Evolutionary conservation across 2,113 vertebrate species (phyloP).

Genomic region (Hipposideros armiger): DNA sequence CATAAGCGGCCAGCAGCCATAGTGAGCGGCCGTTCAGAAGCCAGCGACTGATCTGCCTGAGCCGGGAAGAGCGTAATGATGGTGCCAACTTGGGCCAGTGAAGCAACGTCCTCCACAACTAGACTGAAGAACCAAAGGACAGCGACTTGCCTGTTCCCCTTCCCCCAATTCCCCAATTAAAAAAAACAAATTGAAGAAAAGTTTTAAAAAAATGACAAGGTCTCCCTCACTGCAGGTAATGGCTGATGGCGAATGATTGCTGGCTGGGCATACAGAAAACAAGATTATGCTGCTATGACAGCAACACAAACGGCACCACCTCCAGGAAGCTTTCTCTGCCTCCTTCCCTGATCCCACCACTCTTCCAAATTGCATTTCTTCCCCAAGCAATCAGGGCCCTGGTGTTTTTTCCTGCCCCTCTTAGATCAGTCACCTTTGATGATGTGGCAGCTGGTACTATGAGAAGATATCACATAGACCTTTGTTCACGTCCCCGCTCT

Average conservation of each 20-base stretch:
- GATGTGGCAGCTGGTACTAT: background rate
- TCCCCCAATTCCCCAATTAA: too few relatives aligned
- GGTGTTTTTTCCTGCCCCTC: background rate
- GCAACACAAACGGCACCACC: slow-evolving; percentile 41
- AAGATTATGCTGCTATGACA: slow-evolving; percentile 19
- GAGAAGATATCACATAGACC: background rate
- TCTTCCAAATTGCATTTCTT: background rate
- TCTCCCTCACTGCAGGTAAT: background rate
- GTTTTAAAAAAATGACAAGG: background rate
- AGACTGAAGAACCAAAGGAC: too few relatives aligned
- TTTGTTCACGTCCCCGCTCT: background rate
- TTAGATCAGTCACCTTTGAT: background rate
- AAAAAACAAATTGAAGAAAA: too few relatives aligned
- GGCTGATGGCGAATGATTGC: background rate
- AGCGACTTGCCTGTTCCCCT: too few relatives aligned
- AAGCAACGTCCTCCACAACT: too few relatives aligned
- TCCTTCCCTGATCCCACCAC: background rate
- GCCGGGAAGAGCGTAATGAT: too few relatives aligned
- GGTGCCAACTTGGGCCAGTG: too few relatives aligned
- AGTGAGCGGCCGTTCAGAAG: too few relatives aligned
- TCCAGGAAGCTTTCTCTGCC: slow-evolving; percentile 2
- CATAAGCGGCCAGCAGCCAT: too few relatives aligned
- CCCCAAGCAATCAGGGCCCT: background rate
- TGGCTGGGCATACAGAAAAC: slow-evolving; percentile 26
- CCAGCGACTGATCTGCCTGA: too few relatives aligned